Conservation (phyloP, 2,797 vertebrate species). For the Cercopithecus mitis region DNA sequence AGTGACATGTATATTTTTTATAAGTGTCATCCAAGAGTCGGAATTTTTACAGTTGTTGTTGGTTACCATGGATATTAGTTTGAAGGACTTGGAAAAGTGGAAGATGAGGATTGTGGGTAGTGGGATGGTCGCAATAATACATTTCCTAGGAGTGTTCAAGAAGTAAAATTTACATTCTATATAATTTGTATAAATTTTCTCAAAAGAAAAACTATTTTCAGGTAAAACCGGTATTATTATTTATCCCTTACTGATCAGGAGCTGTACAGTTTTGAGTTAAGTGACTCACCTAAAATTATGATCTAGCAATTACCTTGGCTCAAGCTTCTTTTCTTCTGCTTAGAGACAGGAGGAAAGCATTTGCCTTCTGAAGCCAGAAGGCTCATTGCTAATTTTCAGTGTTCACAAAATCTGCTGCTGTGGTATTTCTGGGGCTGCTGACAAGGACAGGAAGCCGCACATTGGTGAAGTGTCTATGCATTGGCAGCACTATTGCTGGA, state of each 20-base stretch:
- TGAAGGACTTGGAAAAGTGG: neutral
- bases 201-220: neutral
- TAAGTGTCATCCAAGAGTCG: neutral
- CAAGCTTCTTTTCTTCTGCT: neutral
- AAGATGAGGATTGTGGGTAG: neutral
- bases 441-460: constrained; percentile 15
- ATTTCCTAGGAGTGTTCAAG: neutral
- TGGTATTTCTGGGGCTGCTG: constrained; percentile 49
- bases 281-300: neutral
- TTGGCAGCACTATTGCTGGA: neutral
- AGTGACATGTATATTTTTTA: neutral
- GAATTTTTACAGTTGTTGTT: constrained; percentile 28
- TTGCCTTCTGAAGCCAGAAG: neutral
- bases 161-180: neutral
- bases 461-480: neutral
- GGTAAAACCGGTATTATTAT: neutral
- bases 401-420: constrained; percentile 16
- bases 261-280: neutral
- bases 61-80: constrained; percentile 15
- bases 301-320: neutral
- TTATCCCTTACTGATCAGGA: neutral
- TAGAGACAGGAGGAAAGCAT: neutral
- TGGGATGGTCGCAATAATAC: neutral
- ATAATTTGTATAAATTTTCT: neutral
- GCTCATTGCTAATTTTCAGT: constrained; percentile 8